A percentile compares a stretch with the other conserved stretches of the same genome.
phyloP scores from a whole-genome alignment of 2,113 vertebrate species.

The Dicentrarchus labrax region DNA sequence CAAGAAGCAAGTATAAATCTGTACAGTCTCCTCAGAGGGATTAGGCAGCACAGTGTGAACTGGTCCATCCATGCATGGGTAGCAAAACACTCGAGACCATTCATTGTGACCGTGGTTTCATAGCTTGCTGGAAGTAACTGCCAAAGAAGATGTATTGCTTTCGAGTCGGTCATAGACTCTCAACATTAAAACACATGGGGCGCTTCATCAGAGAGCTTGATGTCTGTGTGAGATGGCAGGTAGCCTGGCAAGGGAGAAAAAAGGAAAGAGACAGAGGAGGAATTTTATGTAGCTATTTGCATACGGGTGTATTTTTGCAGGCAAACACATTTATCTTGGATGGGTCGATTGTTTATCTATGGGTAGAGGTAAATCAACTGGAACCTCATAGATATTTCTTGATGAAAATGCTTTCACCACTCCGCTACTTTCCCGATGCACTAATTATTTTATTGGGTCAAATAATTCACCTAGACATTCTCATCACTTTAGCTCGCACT shows the following conservation, averaged over 20 bases:
- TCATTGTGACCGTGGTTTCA: constrained; percentile 81
- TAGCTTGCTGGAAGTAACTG: constrained; percentile 83
- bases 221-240: constrained; percentile 84
- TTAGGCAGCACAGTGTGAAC: constrained; percentile 82
- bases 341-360: constrained; percentile 72
- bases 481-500: constrained; percentile 66
- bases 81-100: constrained; percentile 83
- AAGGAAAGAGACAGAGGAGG: constrained; percentile 65
- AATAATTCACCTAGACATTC: constrained; percentile 77
- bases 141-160: constrained; percentile 86
- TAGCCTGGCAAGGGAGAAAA: constrained; percentile 79
- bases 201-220: constrained; percentile 83
- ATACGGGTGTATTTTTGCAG: constrained; percentile 69
- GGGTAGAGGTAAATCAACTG: constrained; percentile 75
- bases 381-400: constrained; percentile 70
- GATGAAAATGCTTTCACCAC: constrained; percentile 82
- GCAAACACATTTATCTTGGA: constrained; percentile 79
- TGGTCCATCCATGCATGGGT: constrained; percentile 82
- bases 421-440: constrained; percentile 56
- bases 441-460: constrained; percentile 83
- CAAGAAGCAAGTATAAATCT: constrained; percentile 81
- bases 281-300: constrained; percentile 78
- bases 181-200: constrained; percentile 85
- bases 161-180: constrained; percentile 79
- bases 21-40: constrained; percentile 82